phyloP scores from a whole-genome alignment of 53 echinoderm and acorn worm species.

The Henricia sp. region DNA sequence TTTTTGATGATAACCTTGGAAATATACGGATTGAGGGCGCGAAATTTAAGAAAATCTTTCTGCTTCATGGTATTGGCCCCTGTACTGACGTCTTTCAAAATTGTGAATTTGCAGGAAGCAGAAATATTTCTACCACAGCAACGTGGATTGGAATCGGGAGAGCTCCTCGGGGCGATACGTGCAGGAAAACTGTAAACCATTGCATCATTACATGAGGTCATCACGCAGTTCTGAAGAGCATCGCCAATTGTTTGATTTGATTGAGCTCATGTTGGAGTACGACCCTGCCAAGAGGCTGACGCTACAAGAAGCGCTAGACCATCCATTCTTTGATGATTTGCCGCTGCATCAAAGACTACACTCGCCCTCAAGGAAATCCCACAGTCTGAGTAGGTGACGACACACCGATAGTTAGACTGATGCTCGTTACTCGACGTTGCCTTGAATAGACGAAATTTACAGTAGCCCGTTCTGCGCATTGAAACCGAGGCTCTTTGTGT shows the following conservation, averaged over 20 bases:
- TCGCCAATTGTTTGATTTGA: slow-evolving; percentile 76
- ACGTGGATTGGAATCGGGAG: slow-evolving; percentile 80
- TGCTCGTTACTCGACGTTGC: no score
- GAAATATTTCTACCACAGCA: slow-evolving; percentile 87
- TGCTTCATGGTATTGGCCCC: no score
- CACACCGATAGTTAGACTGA: no score
- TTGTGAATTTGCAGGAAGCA: slow-evolving; percentile 72
- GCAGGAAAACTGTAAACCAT: slow-evolving; percentile 89
- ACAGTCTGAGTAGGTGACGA: slow-evolving; percentile 97
- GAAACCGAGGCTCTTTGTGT: no score
- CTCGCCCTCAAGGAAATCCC: slow-evolving; percentile 74
- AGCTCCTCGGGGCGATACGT: slow-evolving; percentile 96
- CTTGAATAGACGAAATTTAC: no score
- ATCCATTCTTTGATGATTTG: slow-evolving; percentile 81
- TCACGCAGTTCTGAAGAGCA: slow-evolving; percentile 71
- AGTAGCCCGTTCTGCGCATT: no score
- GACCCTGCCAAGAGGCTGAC: slow-evolving; percentile 77
- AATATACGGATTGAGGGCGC: no score
- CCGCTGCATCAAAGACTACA: slow-evolving; percentile 67
- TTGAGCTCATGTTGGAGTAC: slow-evolving; percentile 82
- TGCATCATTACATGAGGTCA: slow-evolving; percentile 64
- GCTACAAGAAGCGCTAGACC: slow-evolving; percentile 70
- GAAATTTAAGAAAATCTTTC: no score
- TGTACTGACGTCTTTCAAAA: not conserved
- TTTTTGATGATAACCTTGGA: no score